Evolutionary conservation across 2,113 vertebrate genomes (phyloP), one percentile per base, ranked within the genome.

Genomic region (Hucho hucho): DNA sequence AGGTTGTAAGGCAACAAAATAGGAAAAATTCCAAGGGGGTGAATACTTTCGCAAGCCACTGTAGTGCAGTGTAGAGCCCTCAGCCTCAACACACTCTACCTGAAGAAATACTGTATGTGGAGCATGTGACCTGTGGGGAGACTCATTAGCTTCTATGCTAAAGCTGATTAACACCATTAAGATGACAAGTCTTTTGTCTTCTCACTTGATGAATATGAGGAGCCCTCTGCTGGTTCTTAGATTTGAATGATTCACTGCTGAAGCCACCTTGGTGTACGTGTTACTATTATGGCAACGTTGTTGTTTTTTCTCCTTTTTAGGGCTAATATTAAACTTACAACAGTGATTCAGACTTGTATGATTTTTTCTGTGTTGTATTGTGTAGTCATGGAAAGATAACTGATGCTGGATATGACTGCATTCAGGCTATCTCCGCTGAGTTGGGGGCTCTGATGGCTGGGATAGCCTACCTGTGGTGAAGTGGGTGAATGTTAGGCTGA

Each of bases 71-170:
- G 78, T 72, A 86, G 81, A 81, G 79, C 73, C 76, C 78, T 86
- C 82, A 37, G 37, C 37, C 7, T 9, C 37, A 37, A 37, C 72
- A 86, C 37, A 37, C 47, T 49, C 47, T 49, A 49, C 47, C 47
- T 49, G 47, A 49, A 49, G 14, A 49, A 0, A 49, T 76, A 70
- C 69, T 70, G 70, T 77, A 81, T 77, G 80, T 74, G 79, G 64
- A 75, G 75, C n/a, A 74, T 64, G 76, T 83, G 81, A 89, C 88
- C 86, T 28, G 7, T 46, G 1, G 87, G 81, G 76, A 77, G 18
- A 59, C 82, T 85, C 80, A 88, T 91, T 87, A 89, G 76, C 84
- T 86, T 78, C 79, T 71, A 47, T 74, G 86, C 86, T 89, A 87
- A 87, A 78, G 79, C 83, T 79, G 82, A 91, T 86, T 85, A 80